Percentiles rank a stretch among this genome's conserved stretches.
Conservation (phyloP, 2,113 vertebrate species). For the Mesoclemmys tuberculata region DNA sequence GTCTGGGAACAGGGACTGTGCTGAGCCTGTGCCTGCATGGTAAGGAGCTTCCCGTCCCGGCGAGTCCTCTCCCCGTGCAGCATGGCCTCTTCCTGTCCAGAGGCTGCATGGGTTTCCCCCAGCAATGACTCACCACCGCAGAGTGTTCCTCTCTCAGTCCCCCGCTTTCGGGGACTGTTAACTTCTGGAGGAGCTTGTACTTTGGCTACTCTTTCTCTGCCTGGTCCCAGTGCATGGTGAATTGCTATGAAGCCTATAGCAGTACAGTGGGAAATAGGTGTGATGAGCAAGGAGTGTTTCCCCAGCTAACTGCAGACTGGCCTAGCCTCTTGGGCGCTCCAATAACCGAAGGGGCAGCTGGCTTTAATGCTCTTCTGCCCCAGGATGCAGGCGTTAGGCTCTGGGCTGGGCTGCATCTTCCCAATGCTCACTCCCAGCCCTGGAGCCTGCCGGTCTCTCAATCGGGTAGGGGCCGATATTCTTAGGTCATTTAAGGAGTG, state of each 20-base stretch:
- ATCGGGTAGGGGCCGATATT: background rate
- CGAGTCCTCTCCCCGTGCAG: background rate
- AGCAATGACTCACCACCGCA: background rate
- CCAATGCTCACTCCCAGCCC: fast-evolving
- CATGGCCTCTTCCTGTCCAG: background rate
- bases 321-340: background rate
- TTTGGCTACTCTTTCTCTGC: background rate
- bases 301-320: background rate
- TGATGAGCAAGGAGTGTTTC: background rate
- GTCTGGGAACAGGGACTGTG: background rate
- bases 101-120: background rate
- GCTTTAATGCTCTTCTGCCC: background rate
- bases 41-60: too few relatives aligned
- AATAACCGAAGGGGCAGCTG: fast-evolving
- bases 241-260: background rate
- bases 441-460: fast-evolving
- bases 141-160: background rate
- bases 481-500: background rate
- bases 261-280: fast-evolving
- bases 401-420: background rate
- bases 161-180: background rate
- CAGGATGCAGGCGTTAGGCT: background rate
- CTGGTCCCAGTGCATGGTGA: background rate
- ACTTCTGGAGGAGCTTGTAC: background rate
- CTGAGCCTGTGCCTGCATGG: fast-evolving